Evolutionary conservation across 1,140 invertebrate genomes (phyloP), one percentile per base, ranked within the genome.

Genomic region (Drosophila pseudoobscura): DNA sequence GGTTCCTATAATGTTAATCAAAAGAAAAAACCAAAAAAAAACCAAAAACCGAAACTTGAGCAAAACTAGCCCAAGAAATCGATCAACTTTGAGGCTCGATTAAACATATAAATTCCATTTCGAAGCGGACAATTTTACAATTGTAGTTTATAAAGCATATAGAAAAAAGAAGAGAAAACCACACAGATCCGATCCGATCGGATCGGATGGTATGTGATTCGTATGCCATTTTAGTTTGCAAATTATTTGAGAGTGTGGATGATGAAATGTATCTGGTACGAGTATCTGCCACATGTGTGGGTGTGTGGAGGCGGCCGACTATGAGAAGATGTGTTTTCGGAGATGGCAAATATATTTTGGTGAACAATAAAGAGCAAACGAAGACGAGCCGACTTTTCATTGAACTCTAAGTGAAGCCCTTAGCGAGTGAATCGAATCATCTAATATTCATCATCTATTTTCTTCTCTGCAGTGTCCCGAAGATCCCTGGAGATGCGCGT

Each of bases 401-500:
- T 58, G 52, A 57, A 47, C 13, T 26, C 20, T 20, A 6, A 9
- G 24, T 8, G 59, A 20, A 35, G 49, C 2, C 15, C 5, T 3
- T 68, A n/a, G 9, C 6, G 35, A 11, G 43, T 35, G 41, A 7
- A 29, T 11, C 11, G 11, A 39, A 39, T 13, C 35, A 4, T 13
- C 13, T 20, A 35, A 35, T 39, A 39, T 11, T 52, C 29, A 39
- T 24, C 26, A 17, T 17, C 17, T 1, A 17, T 52, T 56, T 62
- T 47, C 39, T 52, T 58, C 62, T 45, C 50, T 58, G 47, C 64
- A 94, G 95, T 95, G 53, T 94, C 95, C 45, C 93, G 96, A 74
- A 93, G 96, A 63, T 95, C 95, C 13, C 92, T 97, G 85, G 96
- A 97, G 79, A 94, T 97, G 93, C 93, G 97, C 78, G 96, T 98